Conservation (phyloP, 2,113 vertebrate genomes). For the Clarias magur region DNA sequence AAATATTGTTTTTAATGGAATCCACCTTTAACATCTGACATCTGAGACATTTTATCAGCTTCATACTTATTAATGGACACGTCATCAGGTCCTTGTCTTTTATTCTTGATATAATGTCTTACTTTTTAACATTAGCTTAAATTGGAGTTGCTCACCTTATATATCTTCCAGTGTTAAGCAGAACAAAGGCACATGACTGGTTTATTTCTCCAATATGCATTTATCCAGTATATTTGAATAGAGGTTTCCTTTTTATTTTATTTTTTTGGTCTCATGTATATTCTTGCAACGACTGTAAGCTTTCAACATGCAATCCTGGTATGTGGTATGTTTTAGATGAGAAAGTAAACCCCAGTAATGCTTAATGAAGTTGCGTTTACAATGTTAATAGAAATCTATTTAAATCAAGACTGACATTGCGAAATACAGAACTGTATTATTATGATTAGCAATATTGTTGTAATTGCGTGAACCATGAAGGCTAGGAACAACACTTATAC, state of each 20-base stretch:
- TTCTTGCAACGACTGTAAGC: constrained; percentile 27
- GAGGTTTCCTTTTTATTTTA: constrained; percentile 1
- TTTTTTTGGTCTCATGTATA: constrained; percentile 30
- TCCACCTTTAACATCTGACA: background rate
- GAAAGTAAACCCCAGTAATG: constrained; percentile 20
- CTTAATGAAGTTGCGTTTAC: constrained; percentile 8
- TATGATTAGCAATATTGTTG: constrained; percentile 41
- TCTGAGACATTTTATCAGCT: background rate
- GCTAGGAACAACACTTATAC: constrained; percentile 5
- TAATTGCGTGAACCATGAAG: constrained; percentile 26
- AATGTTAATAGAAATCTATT: background rate
- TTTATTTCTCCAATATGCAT: constrained; percentile 28
- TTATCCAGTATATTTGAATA: constrained; percentile 33
- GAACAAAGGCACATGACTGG: constrained; percentile 9
- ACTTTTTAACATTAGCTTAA: constrained; percentile 21
- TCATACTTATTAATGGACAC: background rate
- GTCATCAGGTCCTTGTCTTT: background rate
- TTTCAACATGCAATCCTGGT: constrained; percentile 25
- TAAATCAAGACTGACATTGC: constrained; percentile 29
- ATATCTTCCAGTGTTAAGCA: constrained; percentile 19
- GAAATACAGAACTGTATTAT: constrained; percentile 37
- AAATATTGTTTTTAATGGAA: background rate
- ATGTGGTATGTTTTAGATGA: constrained; percentile 29
- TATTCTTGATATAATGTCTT: background rate
- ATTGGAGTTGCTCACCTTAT: constrained; percentile 13